phyloP scores from a whole-genome alignment of 2,113 vertebrate genomes.

The Myotis yumanensis region DNA sequence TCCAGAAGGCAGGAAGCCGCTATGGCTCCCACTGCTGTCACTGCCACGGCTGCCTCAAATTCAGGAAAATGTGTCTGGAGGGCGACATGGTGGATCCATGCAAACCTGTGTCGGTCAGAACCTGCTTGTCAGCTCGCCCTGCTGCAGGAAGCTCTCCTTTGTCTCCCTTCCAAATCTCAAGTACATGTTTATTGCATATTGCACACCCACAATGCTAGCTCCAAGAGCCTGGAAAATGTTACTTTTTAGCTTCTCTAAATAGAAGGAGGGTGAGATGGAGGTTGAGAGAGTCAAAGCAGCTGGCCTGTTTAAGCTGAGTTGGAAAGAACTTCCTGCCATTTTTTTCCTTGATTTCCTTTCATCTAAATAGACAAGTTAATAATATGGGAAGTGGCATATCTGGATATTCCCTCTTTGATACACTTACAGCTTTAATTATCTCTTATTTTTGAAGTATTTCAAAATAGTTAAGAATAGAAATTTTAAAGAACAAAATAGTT shows the following conservation, averaged over 20 bases:
- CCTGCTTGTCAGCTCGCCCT: neutral
- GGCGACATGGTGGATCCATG: neutral
- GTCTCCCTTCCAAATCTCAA: neutral
- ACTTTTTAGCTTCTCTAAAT: neutral
- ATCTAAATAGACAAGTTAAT: neutral
- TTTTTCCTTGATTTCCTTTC: neutral
- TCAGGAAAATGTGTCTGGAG: neutral
- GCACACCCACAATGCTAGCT: neutral
- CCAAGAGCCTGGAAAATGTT: neutral
- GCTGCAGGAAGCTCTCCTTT: neutral
- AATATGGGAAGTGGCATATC: neutral
- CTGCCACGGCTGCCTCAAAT: neutral
- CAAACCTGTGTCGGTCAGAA: neutral
- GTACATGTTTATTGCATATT: neutral
- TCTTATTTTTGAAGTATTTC: neutral
- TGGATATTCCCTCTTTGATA: neutral
- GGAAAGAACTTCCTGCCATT: neutral
- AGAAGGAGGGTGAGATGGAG: neutral
- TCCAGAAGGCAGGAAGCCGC: neutral
- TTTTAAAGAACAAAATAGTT: conserved; percentile 12
- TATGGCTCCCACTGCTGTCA: neutral
- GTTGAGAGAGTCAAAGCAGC: neutral
- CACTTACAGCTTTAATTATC: neutral
- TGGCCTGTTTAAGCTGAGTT: neutral
- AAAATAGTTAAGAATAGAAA: neutral